These are phyloP conservation scores for Centropus unirufus DNA, from an alignment of 2,113 vertebrate species.

Conservation along the genomic window DNA sequence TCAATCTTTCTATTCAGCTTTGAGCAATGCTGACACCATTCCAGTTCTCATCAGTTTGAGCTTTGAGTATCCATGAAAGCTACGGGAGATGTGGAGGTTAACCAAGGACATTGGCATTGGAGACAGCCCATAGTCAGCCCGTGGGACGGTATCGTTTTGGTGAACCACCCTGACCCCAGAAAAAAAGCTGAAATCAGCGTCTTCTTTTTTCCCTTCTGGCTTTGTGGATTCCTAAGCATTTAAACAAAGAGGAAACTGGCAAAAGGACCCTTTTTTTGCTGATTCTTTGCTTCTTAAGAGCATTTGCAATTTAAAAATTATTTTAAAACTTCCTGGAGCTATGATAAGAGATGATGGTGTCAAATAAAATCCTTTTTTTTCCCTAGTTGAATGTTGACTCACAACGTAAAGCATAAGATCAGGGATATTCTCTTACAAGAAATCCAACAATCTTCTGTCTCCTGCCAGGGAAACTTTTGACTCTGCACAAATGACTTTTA, in stretches of 20 bases:
- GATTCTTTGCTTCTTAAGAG: neutral
- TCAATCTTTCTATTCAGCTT: neutral
- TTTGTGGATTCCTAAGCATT: neutral
- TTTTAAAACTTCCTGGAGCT: neutral
- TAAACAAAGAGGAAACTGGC: neutral
- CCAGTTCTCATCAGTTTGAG: neutral
- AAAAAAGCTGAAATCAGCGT: neutral
- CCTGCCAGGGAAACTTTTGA: neutral
- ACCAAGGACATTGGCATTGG: neutral
- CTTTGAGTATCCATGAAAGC: neutral
- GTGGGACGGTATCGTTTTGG: neutral
- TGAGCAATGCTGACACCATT: neutral
- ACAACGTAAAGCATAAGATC: neutral
- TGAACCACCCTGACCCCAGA: neutral
- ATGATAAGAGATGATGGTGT: neutral
- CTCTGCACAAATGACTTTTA: neutral
- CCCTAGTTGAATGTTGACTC: neutral
- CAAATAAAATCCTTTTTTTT: neutral
- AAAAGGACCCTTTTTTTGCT: neutral
- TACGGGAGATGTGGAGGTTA: neutral
- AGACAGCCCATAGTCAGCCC: neutral
- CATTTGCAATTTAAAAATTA: neutral
- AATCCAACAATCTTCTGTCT: neutral
- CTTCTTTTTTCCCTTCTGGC: neutral
- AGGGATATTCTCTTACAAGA: neutral